Evolutionary conservation across 2,113 vertebrate species (phyloP).

Genomic region (Tricholaema leucomelas): DNA sequence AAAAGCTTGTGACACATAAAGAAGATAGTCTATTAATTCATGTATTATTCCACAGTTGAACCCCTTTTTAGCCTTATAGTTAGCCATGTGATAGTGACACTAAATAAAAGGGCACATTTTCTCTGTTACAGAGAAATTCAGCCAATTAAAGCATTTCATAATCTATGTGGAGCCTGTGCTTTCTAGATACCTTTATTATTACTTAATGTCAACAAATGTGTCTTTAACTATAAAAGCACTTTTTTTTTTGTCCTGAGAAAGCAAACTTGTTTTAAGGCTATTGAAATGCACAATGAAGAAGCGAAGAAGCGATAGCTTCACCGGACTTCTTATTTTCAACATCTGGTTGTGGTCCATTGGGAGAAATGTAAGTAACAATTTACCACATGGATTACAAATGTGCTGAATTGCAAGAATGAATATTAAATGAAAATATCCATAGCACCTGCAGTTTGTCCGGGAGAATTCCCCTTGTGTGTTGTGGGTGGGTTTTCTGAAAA

Average conservation of each 20-base stretch:
- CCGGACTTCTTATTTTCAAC: slow-evolving; percentile 65
- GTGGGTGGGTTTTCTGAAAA: slow-evolving; percentile 78
- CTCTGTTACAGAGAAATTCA: too few relatives aligned
- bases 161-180: slow-evolving; percentile 13
- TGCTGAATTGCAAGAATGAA: slow-evolving; percentile 87
- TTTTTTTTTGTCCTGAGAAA: slow-evolving; percentile 69
- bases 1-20: slow-evolving; percentile 28
- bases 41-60: not conserved
- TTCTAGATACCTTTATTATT: slow-evolving; percentile 68
- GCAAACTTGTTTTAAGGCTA: slow-evolving; percentile 72
- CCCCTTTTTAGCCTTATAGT: not conserved
- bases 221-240: slow-evolving; percentile 60
- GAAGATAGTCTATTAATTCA: slow-evolving; percentile 19
- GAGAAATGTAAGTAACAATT: slow-evolving; percentile 82
- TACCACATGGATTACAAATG: slow-evolving; percentile 86
- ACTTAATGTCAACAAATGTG: slow-evolving; percentile 71
- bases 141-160: slow-evolving; percentile 48
- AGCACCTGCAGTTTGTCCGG: slow-evolving; percentile 83
- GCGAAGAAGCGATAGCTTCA: slow-evolving; percentile 64
- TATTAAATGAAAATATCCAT: slow-evolving; percentile 86
- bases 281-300: slow-evolving; percentile 69
- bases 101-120: slow-evolving; percentile 22
- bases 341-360: slow-evolving; percentile 70
- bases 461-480: slow-evolving; percentile 78
- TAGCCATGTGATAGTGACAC: not conserved